phyloP scores from a whole-genome alignment of 2,113 vertebrate genomes.

The Alligator mississippiensis region DNA sequence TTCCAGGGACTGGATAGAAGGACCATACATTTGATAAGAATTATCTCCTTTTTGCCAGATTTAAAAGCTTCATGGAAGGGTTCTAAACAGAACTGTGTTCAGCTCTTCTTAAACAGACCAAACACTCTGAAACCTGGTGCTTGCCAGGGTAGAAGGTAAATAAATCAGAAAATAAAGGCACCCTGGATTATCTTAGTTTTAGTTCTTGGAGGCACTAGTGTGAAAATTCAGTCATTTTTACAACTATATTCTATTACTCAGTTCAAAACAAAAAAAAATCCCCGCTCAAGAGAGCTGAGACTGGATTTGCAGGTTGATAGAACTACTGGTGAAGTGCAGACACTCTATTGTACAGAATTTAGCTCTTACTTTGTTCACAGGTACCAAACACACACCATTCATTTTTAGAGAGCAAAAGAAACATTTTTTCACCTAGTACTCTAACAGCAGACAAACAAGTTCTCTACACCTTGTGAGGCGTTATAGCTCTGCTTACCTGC shows the following conservation, averaged over 20 bases:
- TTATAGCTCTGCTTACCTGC: constrained; percentile 34
- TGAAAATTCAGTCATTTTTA: not conserved
- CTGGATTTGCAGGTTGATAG: not conserved
- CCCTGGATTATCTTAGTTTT: not conserved
- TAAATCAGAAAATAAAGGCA: not conserved
- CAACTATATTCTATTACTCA: not conserved
- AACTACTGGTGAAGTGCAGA: not conserved
- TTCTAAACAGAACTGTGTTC: not conserved
- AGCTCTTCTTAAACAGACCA: not conserved
- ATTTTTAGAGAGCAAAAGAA: not conserved
- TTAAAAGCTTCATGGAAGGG: not conserved
- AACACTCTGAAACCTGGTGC: not conserved
- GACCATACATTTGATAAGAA: not conserved
- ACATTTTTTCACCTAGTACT: not conserved
- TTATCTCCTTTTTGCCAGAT: not conserved
- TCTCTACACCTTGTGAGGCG: not conserved
- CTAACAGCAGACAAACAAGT: not conserved
- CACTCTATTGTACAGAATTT: not conserved
- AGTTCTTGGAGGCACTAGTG: not conserved
- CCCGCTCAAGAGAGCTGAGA: not conserved
- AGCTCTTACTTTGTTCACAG: not conserved
- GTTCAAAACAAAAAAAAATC: not conserved
- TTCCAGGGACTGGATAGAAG: not conserved
- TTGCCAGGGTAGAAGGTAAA: not conserved
- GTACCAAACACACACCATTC: not conserved